Evolutionary conservation across 2,888 invertebrate species (phyloP).

Genomic region (Antitype chi): DNA sequence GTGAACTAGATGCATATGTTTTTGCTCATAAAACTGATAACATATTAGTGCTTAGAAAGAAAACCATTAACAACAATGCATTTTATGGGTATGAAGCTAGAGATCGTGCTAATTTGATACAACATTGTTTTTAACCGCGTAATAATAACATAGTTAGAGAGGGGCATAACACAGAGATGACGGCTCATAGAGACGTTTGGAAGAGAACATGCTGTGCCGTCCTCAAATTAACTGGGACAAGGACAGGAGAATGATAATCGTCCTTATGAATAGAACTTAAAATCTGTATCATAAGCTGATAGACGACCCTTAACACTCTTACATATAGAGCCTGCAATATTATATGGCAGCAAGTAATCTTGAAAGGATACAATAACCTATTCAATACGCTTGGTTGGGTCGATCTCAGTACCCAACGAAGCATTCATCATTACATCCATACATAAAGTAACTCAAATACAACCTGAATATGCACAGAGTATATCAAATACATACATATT

Average conservation of each 20-base stretch:
- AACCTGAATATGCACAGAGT: constrained; percentile 42
- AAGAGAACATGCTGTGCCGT: too few species aligned
- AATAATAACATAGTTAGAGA: not conserved
- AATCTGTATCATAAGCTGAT: not conserved
- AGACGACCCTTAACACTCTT: not conserved
- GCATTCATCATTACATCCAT: constrained; percentile 44
- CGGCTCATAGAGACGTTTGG: not conserved
- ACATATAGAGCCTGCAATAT: not conserved
- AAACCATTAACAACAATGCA: constrained; percentile 16
- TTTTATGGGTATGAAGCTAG: constrained; percentile 13
- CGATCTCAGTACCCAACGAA: constrained; percentile 34
- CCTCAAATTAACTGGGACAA: not conserved
- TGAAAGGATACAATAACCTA: constrained; percentile 41
- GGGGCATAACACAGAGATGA: not conserved
- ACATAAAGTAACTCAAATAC: constrained; percentile 34
- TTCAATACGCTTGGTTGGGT: constrained; percentile 26
- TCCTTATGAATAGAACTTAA: not conserved
- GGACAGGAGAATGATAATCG: not conserved
- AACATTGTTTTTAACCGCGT: constrained; percentile 2
- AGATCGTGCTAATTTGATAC: constrained; percentile 8
- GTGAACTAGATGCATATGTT: constrained; percentile 61
- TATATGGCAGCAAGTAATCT: not conserved
- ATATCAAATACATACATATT: constrained; percentile 41
- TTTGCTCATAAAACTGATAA: constrained; percentile 46
- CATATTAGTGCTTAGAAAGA: constrained; percentile 14